Percentiles rank a stretch among this genome's conserved stretches.
phyloP scores from a whole-genome alignment of 2,888 invertebrate genomes.

The Tinea trinotella region DNA sequence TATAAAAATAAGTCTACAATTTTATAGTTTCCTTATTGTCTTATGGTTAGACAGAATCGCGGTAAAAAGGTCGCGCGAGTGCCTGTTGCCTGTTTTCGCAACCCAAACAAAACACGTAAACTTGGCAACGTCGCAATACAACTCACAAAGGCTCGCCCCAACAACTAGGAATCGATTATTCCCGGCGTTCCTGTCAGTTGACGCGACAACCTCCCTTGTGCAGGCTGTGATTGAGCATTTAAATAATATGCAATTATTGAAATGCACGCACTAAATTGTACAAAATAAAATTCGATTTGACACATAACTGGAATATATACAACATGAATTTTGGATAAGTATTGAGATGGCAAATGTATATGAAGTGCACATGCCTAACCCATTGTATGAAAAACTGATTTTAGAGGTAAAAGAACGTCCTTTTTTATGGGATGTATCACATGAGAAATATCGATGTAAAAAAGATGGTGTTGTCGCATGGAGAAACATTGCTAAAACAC shows the following conservation, averaged over 20 bases:
- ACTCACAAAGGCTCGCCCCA: background rate
- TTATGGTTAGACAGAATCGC: too few species aligned
- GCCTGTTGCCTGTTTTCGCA: conserved; percentile 7
- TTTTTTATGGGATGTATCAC: conserved; percentile 1
- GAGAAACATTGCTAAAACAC: background rate
- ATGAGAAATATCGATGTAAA: background rate
- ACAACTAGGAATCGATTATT: conserved; percentile 15
- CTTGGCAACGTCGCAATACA: conserved; percentile 13
- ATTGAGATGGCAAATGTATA: too few species aligned
- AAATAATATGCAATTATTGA: too few species aligned
- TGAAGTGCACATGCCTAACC: background rate
- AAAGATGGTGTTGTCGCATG: conserved; percentile 2
- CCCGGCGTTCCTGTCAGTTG: conserved; percentile 1
- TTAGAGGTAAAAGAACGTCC: background rate
- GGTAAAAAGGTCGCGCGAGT: too few species aligned
- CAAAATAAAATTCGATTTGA: too few species aligned
- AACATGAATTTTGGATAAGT: too few species aligned
- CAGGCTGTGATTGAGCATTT: too few species aligned
- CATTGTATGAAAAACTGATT: conserved; percentile 9
- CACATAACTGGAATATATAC: too few species aligned
- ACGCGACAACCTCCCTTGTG: background rate
- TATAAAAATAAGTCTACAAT: too few species aligned
- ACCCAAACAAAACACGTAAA: conserved; percentile 16
- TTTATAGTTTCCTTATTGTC: too few species aligned
- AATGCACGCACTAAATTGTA: too few species aligned